These are phyloP conservation scores for Neolamprologus falcicula DNA, from an alignment of 2,113 vertebrate species.

Conservation along the genomic window DNA sequence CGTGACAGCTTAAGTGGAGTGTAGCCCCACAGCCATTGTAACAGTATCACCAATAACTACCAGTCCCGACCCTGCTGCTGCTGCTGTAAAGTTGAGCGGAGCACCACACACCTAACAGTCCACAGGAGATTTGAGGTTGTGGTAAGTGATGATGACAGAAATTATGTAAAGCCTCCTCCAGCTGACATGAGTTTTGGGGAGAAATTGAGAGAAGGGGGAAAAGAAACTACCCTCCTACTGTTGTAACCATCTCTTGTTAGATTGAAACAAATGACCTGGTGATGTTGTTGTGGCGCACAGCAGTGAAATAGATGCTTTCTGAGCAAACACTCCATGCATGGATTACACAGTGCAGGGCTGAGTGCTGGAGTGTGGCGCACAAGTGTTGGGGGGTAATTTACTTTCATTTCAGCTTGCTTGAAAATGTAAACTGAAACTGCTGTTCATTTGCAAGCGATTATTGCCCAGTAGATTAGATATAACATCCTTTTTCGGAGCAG, in stretches of 20 bases:
- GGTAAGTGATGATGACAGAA: slow-evolving; percentile 7
- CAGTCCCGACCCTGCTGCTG: background rate
- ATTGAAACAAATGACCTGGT: slow-evolving; percentile 43
- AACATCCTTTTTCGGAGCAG: background rate
- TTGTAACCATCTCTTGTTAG: background rate
- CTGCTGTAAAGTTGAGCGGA: background rate
- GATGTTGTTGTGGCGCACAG: background rate
- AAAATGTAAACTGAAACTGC: slow-evolving; percentile 11
- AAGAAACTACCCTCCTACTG: background rate
- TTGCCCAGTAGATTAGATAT: background rate
- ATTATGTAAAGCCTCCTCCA: slow-evolving; percentile 14
- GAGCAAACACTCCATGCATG: background rate
- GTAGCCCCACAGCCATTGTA: slow-evolving; percentile 28
- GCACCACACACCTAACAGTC: background rate
- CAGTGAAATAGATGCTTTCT: background rate
- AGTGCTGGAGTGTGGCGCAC: background rate
- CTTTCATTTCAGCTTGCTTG: slow-evolving; percentile 2
- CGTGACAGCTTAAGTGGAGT: slow-evolving; percentile 38
- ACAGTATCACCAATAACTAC: slow-evolving; percentile 4
- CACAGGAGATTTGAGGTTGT: background rate
- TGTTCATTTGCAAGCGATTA: slow-evolving; percentile 12
- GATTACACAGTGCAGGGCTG: background rate
- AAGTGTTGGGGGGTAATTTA: background rate
- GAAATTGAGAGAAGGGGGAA: background rate
- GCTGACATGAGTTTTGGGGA: background rate